Base-by-base conservation (phyloP, 2,797 vertebrate genomes). In the Myotis pilosus region DNA sequence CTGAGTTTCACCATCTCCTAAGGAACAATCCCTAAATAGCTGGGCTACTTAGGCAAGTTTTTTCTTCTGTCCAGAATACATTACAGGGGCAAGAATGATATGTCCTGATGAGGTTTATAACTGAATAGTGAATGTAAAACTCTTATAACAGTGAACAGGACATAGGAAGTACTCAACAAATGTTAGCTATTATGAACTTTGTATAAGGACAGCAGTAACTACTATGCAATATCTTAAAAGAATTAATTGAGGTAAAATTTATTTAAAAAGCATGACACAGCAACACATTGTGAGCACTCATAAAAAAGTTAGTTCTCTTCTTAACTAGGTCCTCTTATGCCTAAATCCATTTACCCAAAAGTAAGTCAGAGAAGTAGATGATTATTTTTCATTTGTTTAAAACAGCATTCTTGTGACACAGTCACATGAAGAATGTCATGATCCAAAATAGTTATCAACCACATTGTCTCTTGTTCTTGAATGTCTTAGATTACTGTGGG, bases 311-410 rank as follows among this genome's bases (percentile, higher is more conserved):
- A 60, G 17, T 72, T 88, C 30, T 88, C 6, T 53, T 87, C 53
- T 68, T 51, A 95, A 84, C n/a, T 82, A 81, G 11, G 11, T 69
- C 2, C 15, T 87, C 75, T 95, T 87, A 64, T 78, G 57, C 30
- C 5, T 64, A 75, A 94, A 82, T 57, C 19, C 41, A 75, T 69
- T 94, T 74, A 89, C 16, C 30, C 8, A 92, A 82, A 66, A 74
- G 44, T 55, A 92, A 87, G 64, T 74, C 53, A 87, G 10, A 25
- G n/a, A 81, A 22, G 13, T 17, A 53, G 12, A 71, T 69, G 38
- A 74, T 72, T 57, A 72, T 53, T 91, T 89, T 47, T 28, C 62
- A 64, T 76, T 41, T 51, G 72, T 69, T 87, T 92, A 83, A 91
- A 89, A 89, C 22, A 84, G 55, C 36, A 86, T 71, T 89, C 28